phyloP scores from a whole-genome alignment of 2,888 invertebrate genomes.

The Cheilosia vulpina region DNA sequence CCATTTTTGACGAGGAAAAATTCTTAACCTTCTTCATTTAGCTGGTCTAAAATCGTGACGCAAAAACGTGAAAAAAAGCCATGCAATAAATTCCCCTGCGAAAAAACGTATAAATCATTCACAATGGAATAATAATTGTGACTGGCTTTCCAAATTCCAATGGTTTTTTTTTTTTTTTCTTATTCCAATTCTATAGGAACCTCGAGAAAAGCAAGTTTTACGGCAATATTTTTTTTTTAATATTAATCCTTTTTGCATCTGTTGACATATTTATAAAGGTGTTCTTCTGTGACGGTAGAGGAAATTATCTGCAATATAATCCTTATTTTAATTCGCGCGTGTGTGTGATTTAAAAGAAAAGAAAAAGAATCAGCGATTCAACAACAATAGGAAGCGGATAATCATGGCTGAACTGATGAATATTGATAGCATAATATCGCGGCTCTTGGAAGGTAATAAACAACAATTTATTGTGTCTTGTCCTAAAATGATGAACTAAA shows the following conservation, averaged over 20 bases:
- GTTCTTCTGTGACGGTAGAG: constrained; percentile 43
- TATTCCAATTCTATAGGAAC: constrained; percentile 56
- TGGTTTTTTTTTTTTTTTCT: constrained; percentile 31
- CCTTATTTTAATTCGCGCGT: constrained; percentile 28
- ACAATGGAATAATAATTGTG: constrained; percentile 67
- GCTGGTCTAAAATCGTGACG: constrained; percentile 52
- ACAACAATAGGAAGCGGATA: constrained; percentile 37
- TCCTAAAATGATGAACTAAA: too few species aligned
- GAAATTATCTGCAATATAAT: constrained; percentile 21
- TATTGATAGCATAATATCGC: constrained; percentile 82
- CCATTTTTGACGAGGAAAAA: constrained; percentile 17
- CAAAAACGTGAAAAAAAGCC: constrained; percentile 57
- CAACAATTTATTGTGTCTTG: background rate
- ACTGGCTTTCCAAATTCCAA: constrained; percentile 51
- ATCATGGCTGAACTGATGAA: constrained; percentile 82
- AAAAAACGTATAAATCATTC: constrained; percentile 62
- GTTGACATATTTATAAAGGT: constrained; percentile 40
- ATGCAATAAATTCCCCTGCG: constrained; percentile 51
- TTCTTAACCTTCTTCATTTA: constrained; percentile 39
- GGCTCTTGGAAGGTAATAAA: constrained; percentile 81
- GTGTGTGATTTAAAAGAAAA: constrained; percentile 38
- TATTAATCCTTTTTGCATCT: constrained; percentile 44
- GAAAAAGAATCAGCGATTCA: constrained; percentile 15
- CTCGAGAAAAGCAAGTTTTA: constrained; percentile 63
- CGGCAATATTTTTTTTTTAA: constrained; percentile 47